Base-by-base conservation (phyloP, 2,113 vertebrate species). In the Danionella cerebrum region DNA sequence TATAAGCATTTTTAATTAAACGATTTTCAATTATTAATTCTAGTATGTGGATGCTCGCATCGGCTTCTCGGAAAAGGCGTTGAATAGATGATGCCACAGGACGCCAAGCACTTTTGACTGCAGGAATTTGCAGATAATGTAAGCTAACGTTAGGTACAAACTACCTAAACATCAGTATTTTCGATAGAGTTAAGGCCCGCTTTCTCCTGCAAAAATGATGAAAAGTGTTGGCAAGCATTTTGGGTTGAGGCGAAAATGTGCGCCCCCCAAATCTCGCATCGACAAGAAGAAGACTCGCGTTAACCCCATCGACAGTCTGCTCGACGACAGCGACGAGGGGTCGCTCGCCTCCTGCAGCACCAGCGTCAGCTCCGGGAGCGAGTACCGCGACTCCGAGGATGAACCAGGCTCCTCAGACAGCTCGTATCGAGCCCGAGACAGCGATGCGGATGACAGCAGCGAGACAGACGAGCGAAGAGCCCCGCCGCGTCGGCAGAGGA, bases 291-390 rank as follows among this genome's bases (percentile, higher is more conserved):
- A 71, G 64, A 73, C 71, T 3, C 67, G 58, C 4, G 39, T 64
- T 33, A 75, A 58, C 19, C 27, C 48, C 42, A 38, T 75, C 10
- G 73, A 77, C 22, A 7, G 35, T 5, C 22, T 77, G 16, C 57
- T 77, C 21, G 75, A 77, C 3, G 75, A 77, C 64, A 77, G 75
- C 52, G 75, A 77, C 27, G 75, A 77, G 35, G 75, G 71, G 5
- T 77, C 75, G 9, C 64, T 44, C 51, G n/a, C 38, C 51, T 11
- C 2, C 38, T 68, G 75, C 67, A 73, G 48, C 6, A 70, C 55
- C 8, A 77, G 75, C 51, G 44, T 44, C 24, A 62, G 48, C 13
- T 76, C 75, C 11, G 67, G 16, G 5, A 71, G 67, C 19, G 75
- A 71, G 27, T 73, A 71, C 68, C 50, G 29, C 3, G 59, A 51